Percentiles rank a stretch among this genome's conserved stretches.
Evolutionary conservation across 2,797 vertebrate genomes (phyloP).

Genomic region (Falco biarmicus): DNA sequence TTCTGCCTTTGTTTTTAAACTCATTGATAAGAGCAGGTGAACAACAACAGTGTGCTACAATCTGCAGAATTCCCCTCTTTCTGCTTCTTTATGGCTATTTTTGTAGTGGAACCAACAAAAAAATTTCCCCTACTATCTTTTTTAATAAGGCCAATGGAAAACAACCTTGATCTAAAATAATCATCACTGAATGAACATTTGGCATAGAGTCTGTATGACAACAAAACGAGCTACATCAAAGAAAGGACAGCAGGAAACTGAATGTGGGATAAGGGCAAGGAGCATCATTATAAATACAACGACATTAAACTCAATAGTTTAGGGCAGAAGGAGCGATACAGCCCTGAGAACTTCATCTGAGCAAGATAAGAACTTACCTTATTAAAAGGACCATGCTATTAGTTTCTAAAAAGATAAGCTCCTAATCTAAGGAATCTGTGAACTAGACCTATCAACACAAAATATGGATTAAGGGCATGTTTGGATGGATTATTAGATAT

Average conservation of each 20-base stretch:
- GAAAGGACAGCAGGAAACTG: conserved; percentile 26
- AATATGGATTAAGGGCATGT: neutral
- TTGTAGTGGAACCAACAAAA: neutral
- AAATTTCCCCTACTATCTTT: neutral
- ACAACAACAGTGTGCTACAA: neutral
- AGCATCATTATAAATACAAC: neutral
- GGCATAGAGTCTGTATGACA: neutral
- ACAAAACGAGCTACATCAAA: conserved; percentile 27
- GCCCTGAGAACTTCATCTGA: neutral
- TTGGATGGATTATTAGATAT: neutral
- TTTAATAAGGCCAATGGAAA: neutral
- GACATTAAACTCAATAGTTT: conserved; percentile 8
- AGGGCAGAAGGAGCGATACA: neutral
- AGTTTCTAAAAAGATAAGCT: neutral
- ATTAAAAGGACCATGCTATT: neutral
- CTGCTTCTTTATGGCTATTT: neutral
- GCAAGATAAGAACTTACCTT: neutral
- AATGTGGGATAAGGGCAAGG: conserved; percentile 6
- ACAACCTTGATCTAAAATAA: conserved; percentile 6
- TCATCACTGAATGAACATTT: neutral
- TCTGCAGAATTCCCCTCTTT: neutral
- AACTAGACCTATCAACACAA: neutral
- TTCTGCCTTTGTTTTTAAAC: neutral
- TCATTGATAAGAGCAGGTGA: neutral
- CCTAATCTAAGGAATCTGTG: neutral